A percentile compares a stretch with the other conserved stretches of the same genome.
Conservation (phyloP, 2,113 vertebrate species). For the Aegithalos caudatus region DNA sequence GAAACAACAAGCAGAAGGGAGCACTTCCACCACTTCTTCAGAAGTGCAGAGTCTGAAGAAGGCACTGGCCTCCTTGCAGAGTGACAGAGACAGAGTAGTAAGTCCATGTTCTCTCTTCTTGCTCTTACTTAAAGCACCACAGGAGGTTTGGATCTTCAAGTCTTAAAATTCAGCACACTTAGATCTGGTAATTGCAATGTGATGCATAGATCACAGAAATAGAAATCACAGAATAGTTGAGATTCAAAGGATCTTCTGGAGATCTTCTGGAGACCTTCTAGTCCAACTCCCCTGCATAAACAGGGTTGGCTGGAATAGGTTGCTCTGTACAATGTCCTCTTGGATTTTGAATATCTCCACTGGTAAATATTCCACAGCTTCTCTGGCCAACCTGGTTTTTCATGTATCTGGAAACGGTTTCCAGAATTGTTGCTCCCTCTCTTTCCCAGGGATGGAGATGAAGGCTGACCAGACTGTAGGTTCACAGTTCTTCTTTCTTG, state of each 20-base stretch:
- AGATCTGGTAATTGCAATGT: not conserved
- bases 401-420: not conserved
- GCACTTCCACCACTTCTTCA: not conserved
- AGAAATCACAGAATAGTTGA: not conserved
- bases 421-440: not conserved
- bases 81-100: constrained; percentile 91
- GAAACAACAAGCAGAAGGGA: constrained; percentile 42
- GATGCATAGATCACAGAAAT: not conserved
- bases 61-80: constrained; percentile 88
- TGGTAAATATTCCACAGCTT: not conserved
- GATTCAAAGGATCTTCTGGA: not conserved
- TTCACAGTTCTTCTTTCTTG: not conserved
- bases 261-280: not conserved
- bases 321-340: not conserved
- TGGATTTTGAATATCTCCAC: not conserved
- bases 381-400: not conserved
- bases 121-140: not conserved
- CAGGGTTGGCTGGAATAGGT: not conserved
- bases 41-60: constrained; percentile 91
- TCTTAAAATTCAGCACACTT: not conserved
- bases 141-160: not conserved
- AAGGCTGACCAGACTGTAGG: not conserved
- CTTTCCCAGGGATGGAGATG: not conserved
- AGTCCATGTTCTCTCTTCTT: constrained; percentile 38
- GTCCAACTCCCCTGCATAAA: not conserved